Percentiles rank a stretch among this genome's conserved stretches.
Conservation (phyloP, 2,113 vertebrate species). For the Microcebus griseorufus region DNA sequence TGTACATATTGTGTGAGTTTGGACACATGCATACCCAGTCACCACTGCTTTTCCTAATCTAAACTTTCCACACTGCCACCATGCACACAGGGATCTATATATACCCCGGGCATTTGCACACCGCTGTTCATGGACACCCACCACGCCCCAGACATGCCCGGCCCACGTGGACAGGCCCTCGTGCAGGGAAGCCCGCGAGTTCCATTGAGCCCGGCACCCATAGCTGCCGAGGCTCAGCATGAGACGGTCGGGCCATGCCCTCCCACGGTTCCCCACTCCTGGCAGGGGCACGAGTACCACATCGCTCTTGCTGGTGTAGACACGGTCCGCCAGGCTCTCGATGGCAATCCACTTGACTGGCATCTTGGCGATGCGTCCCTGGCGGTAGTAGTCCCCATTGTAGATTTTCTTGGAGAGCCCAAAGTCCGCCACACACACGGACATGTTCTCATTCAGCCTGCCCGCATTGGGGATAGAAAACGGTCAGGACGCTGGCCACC, state of each 20-base stretch:
- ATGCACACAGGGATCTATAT: not conserved
- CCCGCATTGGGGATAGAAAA: not conserved
- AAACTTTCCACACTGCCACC: not conserved
- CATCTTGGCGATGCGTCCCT: constrained; percentile 96
- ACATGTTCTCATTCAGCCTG: constrained; percentile 97
- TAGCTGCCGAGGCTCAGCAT: not conserved
- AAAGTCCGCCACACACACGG: constrained; percentile 94
- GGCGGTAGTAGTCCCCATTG: constrained; percentile 95
- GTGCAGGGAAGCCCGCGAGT: not conserved
- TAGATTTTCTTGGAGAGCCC: constrained; percentile 97
- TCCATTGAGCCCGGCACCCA: not conserved
- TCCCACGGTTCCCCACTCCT: not conserved
- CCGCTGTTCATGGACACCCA: not conserved
- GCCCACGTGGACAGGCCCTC: not conserved
- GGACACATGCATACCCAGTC: not conserved
- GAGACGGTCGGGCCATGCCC: not conserved
- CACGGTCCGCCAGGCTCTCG: constrained; percentile 93
- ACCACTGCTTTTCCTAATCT: not conserved
- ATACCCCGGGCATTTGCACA: not conserved
- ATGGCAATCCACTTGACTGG: constrained; percentile 97
- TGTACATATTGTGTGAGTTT: not conserved
- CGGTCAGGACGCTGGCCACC: not conserved
- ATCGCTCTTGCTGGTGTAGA: constrained; percentile 95
- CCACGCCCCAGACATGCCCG: not conserved
- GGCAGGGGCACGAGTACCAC: constrained; percentile 84